phyloP scores from a whole-genome alignment of 2,797 vertebrate species.

The Catharus ustulatus region DNA sequence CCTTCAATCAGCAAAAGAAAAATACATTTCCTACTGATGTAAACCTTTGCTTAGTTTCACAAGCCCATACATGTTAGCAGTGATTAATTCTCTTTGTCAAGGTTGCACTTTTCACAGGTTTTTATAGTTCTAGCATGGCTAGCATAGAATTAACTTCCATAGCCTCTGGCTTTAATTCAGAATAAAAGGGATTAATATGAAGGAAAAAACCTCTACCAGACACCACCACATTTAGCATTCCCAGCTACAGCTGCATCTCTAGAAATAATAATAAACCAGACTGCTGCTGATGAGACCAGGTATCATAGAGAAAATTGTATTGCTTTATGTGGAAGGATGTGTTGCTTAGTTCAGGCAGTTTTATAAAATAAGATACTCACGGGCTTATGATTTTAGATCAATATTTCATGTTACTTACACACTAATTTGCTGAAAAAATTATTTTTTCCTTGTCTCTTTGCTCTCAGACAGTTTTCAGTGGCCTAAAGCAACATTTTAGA shows the following conservation, averaged over 20 bases:
- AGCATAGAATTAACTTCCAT: slow-evolving; percentile 58
- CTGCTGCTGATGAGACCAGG: not conserved
- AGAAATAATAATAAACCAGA: slow-evolving; percentile 11
- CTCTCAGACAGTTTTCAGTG: not conserved
- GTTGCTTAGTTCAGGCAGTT: not conserved
- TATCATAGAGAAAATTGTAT: not conserved
- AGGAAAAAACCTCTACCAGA: slow-evolving; percentile 14
- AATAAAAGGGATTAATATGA: slow-evolving; percentile 61
- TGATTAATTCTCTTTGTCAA: slow-evolving; percentile 55
- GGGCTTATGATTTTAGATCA: not conserved
- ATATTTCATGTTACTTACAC: not conserved
- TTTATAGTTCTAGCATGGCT: slow-evolving; percentile 40
- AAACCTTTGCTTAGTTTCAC: not conserved
- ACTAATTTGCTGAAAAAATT: not conserved
- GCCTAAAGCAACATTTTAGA: not conserved
- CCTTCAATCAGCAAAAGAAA: slow-evolving; percentile 35
- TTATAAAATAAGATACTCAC: not conserved
- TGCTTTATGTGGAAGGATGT: not conserved
- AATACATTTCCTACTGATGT: slow-evolving; percentile 32
- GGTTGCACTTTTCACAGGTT: slow-evolving; percentile 68
- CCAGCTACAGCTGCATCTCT: slow-evolving; percentile 1
- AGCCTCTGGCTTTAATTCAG: slow-evolving; percentile 62
- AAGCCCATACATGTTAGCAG: slow-evolving; percentile 35
- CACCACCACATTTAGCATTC: not conserved
- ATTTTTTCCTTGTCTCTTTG: not conserved